Base-by-base conservation (phyloP, 2,113 vertebrate species). In the Oryzias curvinotus region DNA sequence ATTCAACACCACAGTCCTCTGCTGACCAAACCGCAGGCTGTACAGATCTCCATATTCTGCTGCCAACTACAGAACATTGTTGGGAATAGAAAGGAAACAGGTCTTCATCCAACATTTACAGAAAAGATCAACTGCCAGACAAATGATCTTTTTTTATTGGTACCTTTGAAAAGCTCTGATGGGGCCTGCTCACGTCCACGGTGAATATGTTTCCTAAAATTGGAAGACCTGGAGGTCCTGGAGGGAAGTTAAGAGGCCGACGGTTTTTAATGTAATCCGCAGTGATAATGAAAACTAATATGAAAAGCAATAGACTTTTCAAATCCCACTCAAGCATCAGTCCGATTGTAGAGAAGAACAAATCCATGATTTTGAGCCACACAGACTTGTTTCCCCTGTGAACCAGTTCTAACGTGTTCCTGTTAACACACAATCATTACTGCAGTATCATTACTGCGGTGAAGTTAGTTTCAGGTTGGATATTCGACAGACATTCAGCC, bases 251-350 rank as follows among this genome's bases (percentile, higher is more conserved):
- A 18, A 14, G 62, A 0, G 53, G 60, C 12, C 52, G 57, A 14
- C 7, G 57, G 42, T 68, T 82, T 59, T 76, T 84, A 3, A 80
- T 2, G 28, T 68, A 78, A 57, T 86, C 84, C 45, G 53, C 66
- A 25, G 43, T 50, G 17, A 80, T 44, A 36, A 80, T 49, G 46
- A 77, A 75, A 77, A 83, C 65, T 46, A 81, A 88, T 47, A 82
- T 73, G 49, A 93, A 59, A 62, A 94, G n/a, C 44, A 90, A 48
- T 43, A 92, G 73, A 1, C 86, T 84, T 90, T 90, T 82, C 2
- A 73, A 16, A 59, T 88, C 72, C 74, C 63, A 78, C 10, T 13
- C 7, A 46, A 66, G 0, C 16, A 15, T 71, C 10, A 61, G 49
- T 36, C 57, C 67, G 45, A 60, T 12, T 3, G 41, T 15, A 45